Base-by-base conservation (phyloP, 2,888 invertebrate species). In the Agriotes lineatus region DNA sequence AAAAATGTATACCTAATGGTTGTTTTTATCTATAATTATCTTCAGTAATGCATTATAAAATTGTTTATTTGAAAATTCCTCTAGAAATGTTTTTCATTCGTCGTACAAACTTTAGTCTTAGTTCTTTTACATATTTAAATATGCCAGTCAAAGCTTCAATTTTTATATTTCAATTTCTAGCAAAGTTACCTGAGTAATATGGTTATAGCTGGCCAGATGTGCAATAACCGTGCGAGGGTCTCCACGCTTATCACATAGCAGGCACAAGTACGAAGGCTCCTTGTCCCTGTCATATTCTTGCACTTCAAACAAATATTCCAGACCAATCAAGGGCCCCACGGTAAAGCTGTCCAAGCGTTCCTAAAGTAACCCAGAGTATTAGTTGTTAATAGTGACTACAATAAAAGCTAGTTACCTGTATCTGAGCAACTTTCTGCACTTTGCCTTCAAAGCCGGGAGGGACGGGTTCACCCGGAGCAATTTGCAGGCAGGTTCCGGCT, bases 281-380 rank as follows among this genome's bases (percentile, higher is more conserved):
- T 88, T 87, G 72, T 89, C 89, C 5, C 86, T 84, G 76, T 89
- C 84, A 78, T 90, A 89, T 58, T 91, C 88, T 33, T 88, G 86
- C 75, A 94, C 83, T 83, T 95, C 95, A 45, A 95, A 82, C 52
- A 94, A 85, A 83, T 94, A 95, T 83, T 95, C 95, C 64, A 94
- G 81, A n/a, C 94, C 95, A 62, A 94, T 80, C 52, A 88, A 79
- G 0, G 88, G 87, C 3, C 86, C 86, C 30, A 85, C 85, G 67
- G 85, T 84, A 75, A 86, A 88, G 18, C 84, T 83, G 81, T 89
- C 89, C 42, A 91, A 82, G 44, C 82, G 78, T 62, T 83, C 83
- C 83, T 84, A 70, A 44, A 78, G 20, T 30, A 12, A n/a, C 30
- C 22, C n/a, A 9, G 1, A 18, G 1, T 14, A 18, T 6, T 14